Conservation (phyloP, 2,113 vertebrate species). For the Perognathus longimembris region DNA sequence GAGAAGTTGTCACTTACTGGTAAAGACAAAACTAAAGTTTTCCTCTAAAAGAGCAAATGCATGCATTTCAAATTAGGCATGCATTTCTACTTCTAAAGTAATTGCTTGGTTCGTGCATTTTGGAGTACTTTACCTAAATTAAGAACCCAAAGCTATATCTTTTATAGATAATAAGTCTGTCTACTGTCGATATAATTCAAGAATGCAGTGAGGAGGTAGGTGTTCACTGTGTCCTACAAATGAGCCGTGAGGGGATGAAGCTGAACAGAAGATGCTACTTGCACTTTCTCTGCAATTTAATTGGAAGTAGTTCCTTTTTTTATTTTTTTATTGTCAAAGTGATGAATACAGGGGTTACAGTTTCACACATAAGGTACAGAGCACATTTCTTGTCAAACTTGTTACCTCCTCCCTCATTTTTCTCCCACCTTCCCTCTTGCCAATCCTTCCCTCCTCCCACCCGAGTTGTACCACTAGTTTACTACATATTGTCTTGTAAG, state of each 20-base stretch:
- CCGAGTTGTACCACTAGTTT: too few species aligned
- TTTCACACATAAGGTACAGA: too few species aligned
- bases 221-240: slow-evolving; percentile 45
- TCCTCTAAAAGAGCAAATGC: slow-evolving; percentile 5
- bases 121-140: slow-evolving; percentile 32
- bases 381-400: too few species aligned
- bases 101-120: slow-evolving; percentile 56
- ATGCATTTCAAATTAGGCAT: not conserved
- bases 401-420: too few species aligned
- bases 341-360: too few species aligned
- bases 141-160: slow-evolving; percentile 53
- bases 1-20: slow-evolving; percentile 49
- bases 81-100: slow-evolving; percentile 54
- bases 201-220: slow-evolving; percentile 56
- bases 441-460: too few species aligned
- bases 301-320: slow-evolving; percentile 30
- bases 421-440: too few species aligned
- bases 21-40: slow-evolving; percentile 52
- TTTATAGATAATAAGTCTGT: slow-evolving; percentile 57
- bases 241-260: slow-evolving; percentile 45
- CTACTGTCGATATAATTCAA: slow-evolving; percentile 45
- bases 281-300: slow-evolving; percentile 45
- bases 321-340: too few species aligned
- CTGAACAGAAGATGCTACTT: slow-evolving; percentile 48
- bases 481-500: too few species aligned